Evolutionary conservation across 1,140 invertebrate genomes (phyloP).

Genomic region (Hycleus phaleratus): DNA sequence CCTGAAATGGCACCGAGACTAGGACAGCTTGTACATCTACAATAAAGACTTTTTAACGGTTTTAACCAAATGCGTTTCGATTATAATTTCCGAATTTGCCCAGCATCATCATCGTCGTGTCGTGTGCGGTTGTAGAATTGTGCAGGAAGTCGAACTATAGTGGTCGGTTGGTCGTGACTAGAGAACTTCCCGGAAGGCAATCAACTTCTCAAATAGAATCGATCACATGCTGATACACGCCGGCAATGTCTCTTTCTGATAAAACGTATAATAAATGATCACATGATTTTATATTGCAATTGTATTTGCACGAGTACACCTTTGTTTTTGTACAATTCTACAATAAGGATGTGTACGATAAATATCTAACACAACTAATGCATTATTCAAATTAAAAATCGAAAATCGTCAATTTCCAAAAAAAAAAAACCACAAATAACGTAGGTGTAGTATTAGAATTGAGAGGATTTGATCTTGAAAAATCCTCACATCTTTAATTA

Average conservation of each 20-base stretch:
- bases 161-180: slow-evolving; percentile 9
- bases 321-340: neutral
- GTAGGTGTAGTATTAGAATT: too few species aligned
- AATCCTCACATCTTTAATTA: too few species aligned
- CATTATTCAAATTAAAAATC: too few species aligned
- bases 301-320: slow-evolving; percentile 13
- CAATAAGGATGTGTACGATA: neutral
- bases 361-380: too few species aligned
- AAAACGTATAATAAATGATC: slow-evolving; percentile 13
- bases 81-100: too few species aligned
- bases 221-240: slow-evolving; percentile 11
- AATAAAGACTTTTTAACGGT: too few species aligned
- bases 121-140: too few species aligned
- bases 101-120: too few species aligned
- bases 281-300: slow-evolving; percentile 12
- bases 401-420: too few species aligned
- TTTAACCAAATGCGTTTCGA: too few species aligned
- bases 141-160: neutral
- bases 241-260: neutral
- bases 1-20: slow-evolving; percentile 3
- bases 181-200: slow-evolving; percentile 14
- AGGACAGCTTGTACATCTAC: neutral
- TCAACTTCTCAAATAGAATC: slow-evolving; percentile 16
- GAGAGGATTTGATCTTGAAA: too few species aligned
- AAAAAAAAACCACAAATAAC: too few species aligned